Evolutionary conservation across 1,140 invertebrate genomes (phyloP), one percentile per base, ranked within the genome.

Genomic region (Piezodorus guildinii): DNA sequence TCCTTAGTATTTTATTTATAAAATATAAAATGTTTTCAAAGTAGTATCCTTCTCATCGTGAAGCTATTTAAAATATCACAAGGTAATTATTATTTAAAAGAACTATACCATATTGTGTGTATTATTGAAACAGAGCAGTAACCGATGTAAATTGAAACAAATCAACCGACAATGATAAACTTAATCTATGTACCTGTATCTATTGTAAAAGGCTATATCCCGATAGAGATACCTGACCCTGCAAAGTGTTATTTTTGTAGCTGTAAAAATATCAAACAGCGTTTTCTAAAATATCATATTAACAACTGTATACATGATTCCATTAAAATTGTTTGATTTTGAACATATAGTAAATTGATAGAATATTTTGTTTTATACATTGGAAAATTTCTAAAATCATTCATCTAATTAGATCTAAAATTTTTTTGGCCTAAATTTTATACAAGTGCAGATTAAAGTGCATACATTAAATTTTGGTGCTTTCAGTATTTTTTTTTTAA

Each of bases 201-300:
- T 68, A 67, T 67, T 68, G 65, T 68, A 46, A 56, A 69, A 69
- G 68, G 68, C 68, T 62, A 66, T 67, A 67, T 63, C 68, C 54
- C 60, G 39, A 46, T 62, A 62, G 66, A 67, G 67, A 68, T 66
- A 66, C 65, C 54, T 64, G 67, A 69, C 68, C 68, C 68, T 69
- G 68, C 68, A 69, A 68, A 51, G 64, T 63, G 66, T 69, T 64
- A 61, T 62, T 61, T 56, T 60, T 67, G 58, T 66, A 51, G 56
- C 54, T 67, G 64, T 67, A 67, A 66, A 69, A 65, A 67, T 66
- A 64, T 66, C 43, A 65, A 66, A 63, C 62, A 66, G 60, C 52
- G 30, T 65, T 64, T 61, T 63, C 64, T 62, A 62, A 66, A 69
- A 66, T 67, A 67, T 65, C 51, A 62, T 65, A 54, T 64, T 61